Conservation (phyloP, 2,113 vertebrate species). For the Prionailurus viverrinus region DNA sequence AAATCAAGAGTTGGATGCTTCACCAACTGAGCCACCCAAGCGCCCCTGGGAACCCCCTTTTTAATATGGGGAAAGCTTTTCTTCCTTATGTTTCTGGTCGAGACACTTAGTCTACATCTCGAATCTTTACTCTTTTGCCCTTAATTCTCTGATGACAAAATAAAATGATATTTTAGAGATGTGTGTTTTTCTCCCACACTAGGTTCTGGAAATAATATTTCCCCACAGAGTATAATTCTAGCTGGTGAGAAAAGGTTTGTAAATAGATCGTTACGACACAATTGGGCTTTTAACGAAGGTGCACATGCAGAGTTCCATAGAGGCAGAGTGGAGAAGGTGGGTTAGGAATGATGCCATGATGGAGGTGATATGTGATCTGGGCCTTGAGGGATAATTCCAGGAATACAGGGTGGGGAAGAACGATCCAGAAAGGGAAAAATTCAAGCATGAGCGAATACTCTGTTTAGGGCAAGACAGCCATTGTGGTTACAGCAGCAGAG, state of each 20-base stretch:
- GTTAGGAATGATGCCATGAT: background rate
- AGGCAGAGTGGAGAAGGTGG: background rate
- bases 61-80: background rate
- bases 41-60: background rate
- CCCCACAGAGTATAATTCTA: background rate
- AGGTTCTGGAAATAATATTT: background rate
- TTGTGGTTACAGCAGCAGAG: background rate
- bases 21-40: no score
- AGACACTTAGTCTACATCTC: background rate
- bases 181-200: background rate
- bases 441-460: background rate
- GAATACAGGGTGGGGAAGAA: background rate
- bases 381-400: background rate
- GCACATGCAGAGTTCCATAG: accelerated
- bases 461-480: background rate
- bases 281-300: background rate
- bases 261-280: no score
- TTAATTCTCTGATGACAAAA: background rate
- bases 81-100: background rate
- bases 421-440: background rate
- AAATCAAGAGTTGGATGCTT: no score
- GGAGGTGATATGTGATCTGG: no score
- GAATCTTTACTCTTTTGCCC: background rate
- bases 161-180: background rate
- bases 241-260: background rate